Base-by-base conservation (phyloP, 2,113 vertebrate species). In the Neomonachus schauinslandi region DNA sequence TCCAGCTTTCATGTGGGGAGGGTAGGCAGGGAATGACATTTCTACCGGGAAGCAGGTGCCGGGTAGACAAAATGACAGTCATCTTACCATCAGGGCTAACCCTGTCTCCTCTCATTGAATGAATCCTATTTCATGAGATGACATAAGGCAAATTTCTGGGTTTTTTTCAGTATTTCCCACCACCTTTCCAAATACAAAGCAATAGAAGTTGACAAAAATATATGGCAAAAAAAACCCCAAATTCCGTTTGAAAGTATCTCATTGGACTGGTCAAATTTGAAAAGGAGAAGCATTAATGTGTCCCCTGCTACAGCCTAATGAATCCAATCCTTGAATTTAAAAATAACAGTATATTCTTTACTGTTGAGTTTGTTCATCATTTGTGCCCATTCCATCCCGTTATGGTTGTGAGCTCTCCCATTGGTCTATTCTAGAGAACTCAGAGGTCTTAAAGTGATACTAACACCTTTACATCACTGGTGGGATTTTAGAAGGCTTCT, bases 131-230 rank as follows among this genome's bases (percentile, higher is more conserved):
- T 95, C 51, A 59, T 31, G 24, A 94, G 33, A 89, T 10, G 36
- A 33, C 33, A n/a, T 18, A 57, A 95, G 21, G n/a, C 21, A 92
- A 63, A 82, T 26, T 79, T 71, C 12, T 71, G 19, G 0, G 16
- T 93, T 89, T 96, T 71, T 86, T 95, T 65, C 9, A 76, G 9
- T 89, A 12, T 80, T 97, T 83, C 39, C 46, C 92, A 10, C 15
- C 14, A 87, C n/a, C 16, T 91, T 87, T 83, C 55, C 67, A 93
- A 91, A 57, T 82, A 49, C 39, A 71, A 86, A 16, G 39, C 46
- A 79, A 31, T 11, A 85, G 67, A 46, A 59, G 11, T 77, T 69
- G 57, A 33, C 36, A 77, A 85, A 93, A 67, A 91, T 85, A 77
- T 36, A 84, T 65, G 7, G 21, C 6, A 4, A 31, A 12, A 26